Evolutionary conservation across 2,797 vertebrate genomes (phyloP), one percentile per base, ranked within the genome.

Genomic region (Diglossa cyanea): DNA sequence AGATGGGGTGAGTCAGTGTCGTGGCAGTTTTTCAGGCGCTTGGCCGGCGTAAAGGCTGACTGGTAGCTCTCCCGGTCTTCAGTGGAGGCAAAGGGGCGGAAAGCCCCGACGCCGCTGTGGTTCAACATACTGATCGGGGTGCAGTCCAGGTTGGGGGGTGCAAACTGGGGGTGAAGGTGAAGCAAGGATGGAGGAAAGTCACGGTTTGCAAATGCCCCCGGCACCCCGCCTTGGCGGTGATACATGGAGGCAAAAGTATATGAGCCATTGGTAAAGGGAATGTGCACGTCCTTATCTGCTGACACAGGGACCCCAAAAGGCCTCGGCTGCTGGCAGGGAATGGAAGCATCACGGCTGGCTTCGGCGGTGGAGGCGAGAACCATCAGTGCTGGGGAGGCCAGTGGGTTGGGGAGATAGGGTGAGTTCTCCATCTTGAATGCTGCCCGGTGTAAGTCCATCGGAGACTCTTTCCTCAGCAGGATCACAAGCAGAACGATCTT

Each of bases 341-440:
- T 99, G 35, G 99, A 99, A 95, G 99, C 99, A 70, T 99, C 99
- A 1, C 99, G 99, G 88, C 99, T 99, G 87, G 99, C 99, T 97
- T 99, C 99, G 0, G 99, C 99, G 0, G 99, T 99, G 67, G 99
- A 99, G 10, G 99, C 99, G 35, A 99, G 98, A 88, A 99, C 99
- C 99, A 99, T 99, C 90, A 99, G 98, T 12, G 99, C 99, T 19
- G 99, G 99, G 54, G 99, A 99, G 54, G 99, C 99, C 98, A 99
- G 97, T 2, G 99, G 99, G 96, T 99, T 99, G 97, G 99, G 99
- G 94, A 99, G 98, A 92, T 99, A 99, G 97, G 99, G 99, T 94
- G 99, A 99, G 98, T 99, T 99, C 98, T 99, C 99, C 99, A 99
- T 99, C 98, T 99, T 99, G 98, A 99, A 99, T 85, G 99, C 99